Evolutionary conservation across 1,140 invertebrate genomes (phyloP), one percentile per base, ranked within the genome.

Genomic region (Sesamia nonagrioides): DNA sequence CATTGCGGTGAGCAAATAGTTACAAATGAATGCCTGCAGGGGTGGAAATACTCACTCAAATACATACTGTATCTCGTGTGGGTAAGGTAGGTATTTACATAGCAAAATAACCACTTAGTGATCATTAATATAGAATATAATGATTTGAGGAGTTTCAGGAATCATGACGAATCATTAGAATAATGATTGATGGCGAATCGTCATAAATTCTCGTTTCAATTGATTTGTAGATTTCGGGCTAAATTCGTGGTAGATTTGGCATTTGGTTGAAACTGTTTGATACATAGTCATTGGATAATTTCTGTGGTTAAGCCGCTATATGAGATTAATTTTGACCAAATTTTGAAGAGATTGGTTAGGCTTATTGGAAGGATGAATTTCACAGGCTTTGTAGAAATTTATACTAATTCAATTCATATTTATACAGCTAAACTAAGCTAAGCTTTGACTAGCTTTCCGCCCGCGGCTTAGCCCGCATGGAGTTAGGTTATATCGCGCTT

Each of bases 1-100:
- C 54, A 27, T 74, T 74, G 71, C 40, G 52, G 71, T 60, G 11
- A 33, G 54, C 71, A 58, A 74, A 74, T 74, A 74, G 52, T 35
- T 45, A 60, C 71, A 45, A 72, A 58, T 74, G 37, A 74, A 74
- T 5, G 71, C 71, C 71, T 45, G 45, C 52, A 60, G 40, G 5
- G 17, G 7, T 6, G 18, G 6, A 27, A 9, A 18, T 1, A 2
- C 2, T 8, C 18, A 8, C 9, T 18, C 11, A 13, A 58, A 48
- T 27, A 4, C 15, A 11, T 27, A 60, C 71, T 8, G 2, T 60
- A 33, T 1, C 0, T 0, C 2, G 0, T 11, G 8, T 6, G 5
- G 0, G 9, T 71, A 54, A 13, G 18, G 68, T 54, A 37, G 0
- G 15, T 6, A 27, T 71, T 71, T 0, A 1, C 11, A 0, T 35